Evolutionary conservation across 1,140 invertebrate species (phyloP).

Genomic region (Drosophila pallidifrons): DNA sequence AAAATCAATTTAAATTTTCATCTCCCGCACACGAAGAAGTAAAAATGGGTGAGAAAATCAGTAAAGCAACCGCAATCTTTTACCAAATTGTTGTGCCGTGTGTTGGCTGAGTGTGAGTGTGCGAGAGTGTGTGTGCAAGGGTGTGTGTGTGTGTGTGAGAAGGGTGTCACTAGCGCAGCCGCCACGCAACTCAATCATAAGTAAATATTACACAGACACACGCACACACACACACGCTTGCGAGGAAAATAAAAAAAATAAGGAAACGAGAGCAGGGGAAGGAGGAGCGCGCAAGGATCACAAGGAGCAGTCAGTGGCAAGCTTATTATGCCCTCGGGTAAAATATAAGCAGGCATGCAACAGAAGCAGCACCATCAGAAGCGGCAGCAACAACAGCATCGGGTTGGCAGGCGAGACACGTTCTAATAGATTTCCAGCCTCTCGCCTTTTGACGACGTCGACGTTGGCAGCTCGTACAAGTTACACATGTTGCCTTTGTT

Average conservation of each 20-base stretch:
- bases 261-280: constrained; percentile 7
- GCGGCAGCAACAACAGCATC: constrained; percentile 25
- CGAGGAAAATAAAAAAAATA: constrained; percentile 50
- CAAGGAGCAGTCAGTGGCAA: constrained; percentile 51
- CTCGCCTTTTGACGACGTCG: constrained; percentile 65
- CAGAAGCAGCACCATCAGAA: constrained; percentile 6
- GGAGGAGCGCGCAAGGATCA: constrained; percentile 15
- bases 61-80: constrained; percentile 82
- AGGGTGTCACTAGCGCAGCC: constrained; percentile 52
- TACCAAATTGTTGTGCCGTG: constrained; percentile 77
- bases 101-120: constrained; percentile 10
- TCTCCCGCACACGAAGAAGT: constrained; percentile 52
- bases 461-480: constrained; percentile 69
- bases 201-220: constrained; percentile 71
- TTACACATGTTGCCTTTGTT: constrained; percentile 83
- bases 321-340: constrained; percentile 80
- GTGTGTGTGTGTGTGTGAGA: constrained; percentile 23
- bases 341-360: constrained; percentile 66
- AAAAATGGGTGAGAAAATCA: constrained; percentile 80
- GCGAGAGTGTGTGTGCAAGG: constrained; percentile 14
- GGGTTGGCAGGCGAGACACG: constrained; percentile 78
- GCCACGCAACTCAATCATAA: constrained; percentile 80
- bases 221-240: constrained; percentile 25
- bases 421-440: constrained; percentile 82
- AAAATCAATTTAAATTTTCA: constrained; percentile 83